A percentile compares a stretch with the other conserved stretches of the same genome.
phyloP scores from a whole-genome alignment of 2,888 invertebrate species.

The Meandrusa payeni region DNA sequence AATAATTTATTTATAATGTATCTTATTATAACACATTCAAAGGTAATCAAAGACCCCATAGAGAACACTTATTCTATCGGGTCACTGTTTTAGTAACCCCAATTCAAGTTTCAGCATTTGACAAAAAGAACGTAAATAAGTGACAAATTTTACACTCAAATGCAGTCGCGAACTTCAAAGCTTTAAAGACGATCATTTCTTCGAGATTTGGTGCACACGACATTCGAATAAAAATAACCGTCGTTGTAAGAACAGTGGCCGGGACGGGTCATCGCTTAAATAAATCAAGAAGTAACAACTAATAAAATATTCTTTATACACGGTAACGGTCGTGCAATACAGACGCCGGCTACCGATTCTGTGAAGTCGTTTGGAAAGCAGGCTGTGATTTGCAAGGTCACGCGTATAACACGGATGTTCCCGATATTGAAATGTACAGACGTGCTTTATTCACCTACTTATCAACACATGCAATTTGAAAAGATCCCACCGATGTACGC shows the following conservation, averaged over 20 bases:
- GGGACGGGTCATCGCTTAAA: conserved; percentile 57
- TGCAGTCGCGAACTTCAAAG: conserved; percentile 20
- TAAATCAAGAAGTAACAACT: conserved; percentile 58
- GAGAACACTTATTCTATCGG: too few relatives aligned
- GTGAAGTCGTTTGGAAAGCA: conserved; percentile 80
- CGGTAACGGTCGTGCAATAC: conserved; percentile 63
- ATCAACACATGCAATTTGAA: conserved; percentile 73
- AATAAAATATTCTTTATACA: conserved; percentile 68
- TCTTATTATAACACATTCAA: too few relatives aligned
- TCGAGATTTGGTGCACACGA: conserved; percentile 34
- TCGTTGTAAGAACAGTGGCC: conserved; percentile 45
- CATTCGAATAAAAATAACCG: conserved; percentile 47
- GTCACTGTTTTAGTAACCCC: too few relatives aligned
- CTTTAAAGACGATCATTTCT: conserved; percentile 25
- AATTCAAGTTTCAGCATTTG: too few relatives aligned
- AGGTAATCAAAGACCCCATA: too few relatives aligned
- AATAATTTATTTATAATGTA: too few relatives aligned
- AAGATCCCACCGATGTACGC: conserved; percentile 59
- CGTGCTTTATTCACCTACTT: conserved; percentile 81
- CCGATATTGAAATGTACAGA: conserved; percentile 80
- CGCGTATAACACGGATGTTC: conserved; percentile 81
- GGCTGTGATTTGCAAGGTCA: conserved; percentile 81
- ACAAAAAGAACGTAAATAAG: conserved; percentile 9
- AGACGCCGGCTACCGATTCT: conserved; percentile 70
- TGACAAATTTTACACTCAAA: conserved; percentile 1